A percentile compares a stretch with the other conserved stretches of the same genome.
Evolutionary conservation across 2,797 vertebrate species (phyloP).

Genomic region (Lithobates sylvaticus): DNA sequence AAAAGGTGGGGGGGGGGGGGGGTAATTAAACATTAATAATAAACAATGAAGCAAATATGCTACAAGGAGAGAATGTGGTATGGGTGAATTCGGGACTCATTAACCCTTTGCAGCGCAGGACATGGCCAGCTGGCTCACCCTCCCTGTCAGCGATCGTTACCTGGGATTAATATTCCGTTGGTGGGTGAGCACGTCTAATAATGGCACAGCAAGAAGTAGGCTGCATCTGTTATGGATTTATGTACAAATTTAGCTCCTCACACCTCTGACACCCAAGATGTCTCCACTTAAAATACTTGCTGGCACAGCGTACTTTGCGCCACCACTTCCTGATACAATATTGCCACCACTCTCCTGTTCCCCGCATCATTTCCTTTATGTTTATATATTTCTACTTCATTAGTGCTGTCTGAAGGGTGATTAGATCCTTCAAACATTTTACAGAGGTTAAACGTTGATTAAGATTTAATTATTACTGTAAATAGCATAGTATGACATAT

Average conservation of each 20-base stretch:
- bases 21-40: too few species aligned
- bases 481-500: constrained; percentile 96
- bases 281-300: constrained; percentile 85
- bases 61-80: not conserved
- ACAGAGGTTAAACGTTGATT: constrained; percentile 92
- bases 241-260: constrained; percentile 87
- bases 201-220: constrained; percentile 84
- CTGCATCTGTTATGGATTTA: constrained; percentile 87
- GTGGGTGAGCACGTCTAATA: constrained; percentile 82
- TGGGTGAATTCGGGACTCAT: not conserved
- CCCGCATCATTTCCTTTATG: constrained; percentile 84
- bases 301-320: constrained; percentile 77
- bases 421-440: constrained; percentile 90
- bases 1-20: too few species aligned
- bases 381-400: constrained; percentile 87
- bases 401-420: constrained; percentile 89
- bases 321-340: constrained; percentile 84
- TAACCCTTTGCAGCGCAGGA: constrained; percentile 2
- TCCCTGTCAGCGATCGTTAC: constrained; percentile 64
- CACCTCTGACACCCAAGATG: constrained; percentile 88
- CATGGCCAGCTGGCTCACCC: not conserved
- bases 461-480: constrained; percentile 97
- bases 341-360: constrained; percentile 77
- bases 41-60: not conserved
- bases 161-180: constrained; percentile 71